These are phyloP conservation scores for Ardeotis arabs DNA, from an alignment of 2,113 vertebrate species.

Conservation along the genomic window DNA sequence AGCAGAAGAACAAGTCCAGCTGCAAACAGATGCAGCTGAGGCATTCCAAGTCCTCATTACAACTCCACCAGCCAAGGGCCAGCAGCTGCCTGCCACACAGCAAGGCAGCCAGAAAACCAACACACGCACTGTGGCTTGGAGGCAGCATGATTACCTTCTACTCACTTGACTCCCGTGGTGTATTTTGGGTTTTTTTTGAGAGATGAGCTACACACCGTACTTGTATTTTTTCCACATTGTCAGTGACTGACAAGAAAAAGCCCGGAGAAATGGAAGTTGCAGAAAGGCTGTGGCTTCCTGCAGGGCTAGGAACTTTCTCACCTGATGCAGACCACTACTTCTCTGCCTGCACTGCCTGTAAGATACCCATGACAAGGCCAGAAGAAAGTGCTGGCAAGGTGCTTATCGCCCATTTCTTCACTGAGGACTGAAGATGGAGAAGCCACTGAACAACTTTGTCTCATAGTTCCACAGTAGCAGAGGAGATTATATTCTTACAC, in stretches of 20 bases:
- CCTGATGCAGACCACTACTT: not conserved
- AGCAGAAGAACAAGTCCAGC: conserved; percentile 6
- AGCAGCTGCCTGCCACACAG: conserved; percentile 10
- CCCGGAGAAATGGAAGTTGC: not conserved
- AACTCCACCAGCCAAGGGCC: conserved; percentile 13
- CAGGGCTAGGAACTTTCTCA: not conserved
- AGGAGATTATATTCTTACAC: not conserved
- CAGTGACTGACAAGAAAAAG: not conserved
- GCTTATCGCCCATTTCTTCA: not conserved
- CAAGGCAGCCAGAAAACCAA: not conserved
- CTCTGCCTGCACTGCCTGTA: not conserved
- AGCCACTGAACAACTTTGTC: not conserved
- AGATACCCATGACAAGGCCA: not conserved
- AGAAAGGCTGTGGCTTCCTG: not conserved
- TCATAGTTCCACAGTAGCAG: not conserved
- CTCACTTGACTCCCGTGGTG: accelerated
- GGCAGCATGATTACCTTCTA: not conserved
- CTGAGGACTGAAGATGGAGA: not conserved
- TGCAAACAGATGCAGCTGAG: not conserved
- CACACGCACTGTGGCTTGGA: not conserved
- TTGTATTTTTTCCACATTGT: not conserved
- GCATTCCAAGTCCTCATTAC: not conserved
- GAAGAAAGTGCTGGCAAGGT: not conserved
- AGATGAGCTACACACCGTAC: not conserved
- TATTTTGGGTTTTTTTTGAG: not conserved